Evolutionary conservation across 2,888 invertebrate genomes (phyloP).

Genomic region (Camponotus fellah): DNA sequence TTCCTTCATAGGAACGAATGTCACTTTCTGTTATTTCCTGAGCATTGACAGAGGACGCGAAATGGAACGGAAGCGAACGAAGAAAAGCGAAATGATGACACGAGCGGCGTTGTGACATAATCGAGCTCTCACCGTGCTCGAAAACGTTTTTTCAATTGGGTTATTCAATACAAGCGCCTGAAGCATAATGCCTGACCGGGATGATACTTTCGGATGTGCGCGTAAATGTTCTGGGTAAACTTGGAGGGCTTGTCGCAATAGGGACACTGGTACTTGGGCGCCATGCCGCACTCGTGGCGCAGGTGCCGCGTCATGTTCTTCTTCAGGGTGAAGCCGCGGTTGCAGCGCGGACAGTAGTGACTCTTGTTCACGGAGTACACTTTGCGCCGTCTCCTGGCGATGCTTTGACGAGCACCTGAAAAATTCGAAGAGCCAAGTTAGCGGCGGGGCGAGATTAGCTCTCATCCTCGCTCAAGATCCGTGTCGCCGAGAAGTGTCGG

Average conservation of each 20-base stretch:
- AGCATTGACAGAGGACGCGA: not conserved
- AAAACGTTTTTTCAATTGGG: not conserved
- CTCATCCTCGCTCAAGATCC: constrained; percentile 51
- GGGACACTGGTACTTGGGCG: constrained; percentile 83
- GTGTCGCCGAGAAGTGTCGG: constrained; percentile 30
- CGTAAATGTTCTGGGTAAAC: constrained; percentile 79
- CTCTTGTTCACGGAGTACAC: constrained; percentile 73
- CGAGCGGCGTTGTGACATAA: not conserved
- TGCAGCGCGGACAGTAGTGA: constrained; percentile 79
- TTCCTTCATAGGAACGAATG: constrained; percentile 12
- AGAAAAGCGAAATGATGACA: not conserved
- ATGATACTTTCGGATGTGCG: constrained; percentile 79
- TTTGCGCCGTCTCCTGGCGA: constrained; percentile 63
- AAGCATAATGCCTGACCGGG: constrained; percentile 70
- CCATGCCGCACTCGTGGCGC: constrained; percentile 80
- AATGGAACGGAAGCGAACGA: not conserved
- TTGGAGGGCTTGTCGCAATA: constrained; percentile 81
- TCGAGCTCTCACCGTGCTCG: not conserved
- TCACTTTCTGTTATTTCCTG: not conserved
- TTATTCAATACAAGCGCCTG: constrained; percentile 72
- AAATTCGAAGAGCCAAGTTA: constrained; percentile 68
- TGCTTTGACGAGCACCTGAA: constrained; percentile 69
- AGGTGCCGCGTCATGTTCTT: constrained; percentile 81
- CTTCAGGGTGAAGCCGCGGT: constrained; percentile 79
- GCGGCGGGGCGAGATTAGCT: not conserved